Conservation (phyloP, 2,888 invertebrate genomes). For the Gastracanthus pulcherrimus region DNA sequence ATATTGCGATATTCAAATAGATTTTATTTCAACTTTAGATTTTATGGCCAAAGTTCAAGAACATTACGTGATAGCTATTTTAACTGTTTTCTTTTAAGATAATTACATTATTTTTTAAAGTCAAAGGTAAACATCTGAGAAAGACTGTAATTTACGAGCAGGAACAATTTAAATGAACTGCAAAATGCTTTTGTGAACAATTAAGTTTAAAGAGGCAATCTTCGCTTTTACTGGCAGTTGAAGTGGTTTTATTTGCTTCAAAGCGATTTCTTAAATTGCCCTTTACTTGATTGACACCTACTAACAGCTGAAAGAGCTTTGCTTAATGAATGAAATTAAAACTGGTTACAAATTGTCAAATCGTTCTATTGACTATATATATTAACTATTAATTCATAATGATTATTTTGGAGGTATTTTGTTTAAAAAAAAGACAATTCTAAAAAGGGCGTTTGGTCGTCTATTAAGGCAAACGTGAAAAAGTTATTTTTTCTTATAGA, state of each 20-base stretch:
- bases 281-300: background rate
- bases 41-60: too few species aligned
- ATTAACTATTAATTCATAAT: too few species aligned
- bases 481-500: too few species aligned
- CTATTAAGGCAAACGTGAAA: too few species aligned
- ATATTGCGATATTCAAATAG: too few species aligned
- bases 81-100: background rate
- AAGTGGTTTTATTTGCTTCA: background rate
- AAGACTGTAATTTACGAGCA: background rate
- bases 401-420: too few species aligned
- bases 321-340: background rate
- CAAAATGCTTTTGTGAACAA: background rate
- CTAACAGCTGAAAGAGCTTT: background rate
- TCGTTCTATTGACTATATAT: too few species aligned
- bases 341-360: background rate
- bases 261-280: background rate
- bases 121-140: background rate
- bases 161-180: background rate
- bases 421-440: too few species aligned
- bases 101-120: background rate
- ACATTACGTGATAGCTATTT: too few species aligned
- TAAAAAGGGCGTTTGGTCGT: too few species aligned
- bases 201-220: background rate
- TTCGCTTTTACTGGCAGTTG: background rate
- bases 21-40: too few species aligned